phyloP scores from a whole-genome alignment of 1,140 invertebrate species.

The Anagrus nilaparvatae region DNA sequence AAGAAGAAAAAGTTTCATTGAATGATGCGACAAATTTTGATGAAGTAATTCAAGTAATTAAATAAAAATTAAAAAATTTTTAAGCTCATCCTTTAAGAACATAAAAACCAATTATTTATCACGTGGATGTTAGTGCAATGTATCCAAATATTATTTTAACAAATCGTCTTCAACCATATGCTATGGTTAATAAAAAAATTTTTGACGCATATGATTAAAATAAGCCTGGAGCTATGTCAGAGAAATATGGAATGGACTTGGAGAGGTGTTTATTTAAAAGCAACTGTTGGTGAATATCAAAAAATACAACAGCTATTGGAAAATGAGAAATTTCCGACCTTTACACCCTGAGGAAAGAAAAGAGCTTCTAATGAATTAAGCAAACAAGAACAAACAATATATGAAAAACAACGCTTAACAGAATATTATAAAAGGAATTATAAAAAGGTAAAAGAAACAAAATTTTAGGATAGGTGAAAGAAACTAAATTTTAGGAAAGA shows the following conservation, averaged over 20 bases:
- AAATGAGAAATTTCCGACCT: constrained; percentile 79
- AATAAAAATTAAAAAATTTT: constrained; percentile 53
- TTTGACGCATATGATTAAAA: constrained; percentile 97
- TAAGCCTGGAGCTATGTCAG: constrained; percentile 81
- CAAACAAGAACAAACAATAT: constrained; percentile 74
- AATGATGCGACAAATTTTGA: constrained; percentile 77
- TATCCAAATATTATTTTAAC: constrained; percentile 99
- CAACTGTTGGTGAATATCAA: constrained; percentile 90
- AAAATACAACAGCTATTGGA: constrained; percentile 89
- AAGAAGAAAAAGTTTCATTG: constrained; percentile 81
- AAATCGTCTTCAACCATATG: constrained; percentile 87
- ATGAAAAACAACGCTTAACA: constrained; percentile 84
- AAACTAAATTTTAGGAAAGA: too few species aligned
- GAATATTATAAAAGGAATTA: constrained; percentile 95
- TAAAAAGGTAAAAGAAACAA: constrained; percentile 80
- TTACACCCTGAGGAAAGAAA: constrained; percentile 60
- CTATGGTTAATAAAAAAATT: constrained; percentile 80
- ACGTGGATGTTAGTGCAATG: constrained; percentile 99
- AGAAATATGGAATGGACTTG: constrained; percentile 95
- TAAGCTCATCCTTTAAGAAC: constrained; percentile 75
- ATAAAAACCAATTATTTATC: constrained; percentile 94
- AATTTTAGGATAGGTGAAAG: constrained; percentile 72
- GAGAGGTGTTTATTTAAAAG: too few species aligned
- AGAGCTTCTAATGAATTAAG: constrained; percentile 82
- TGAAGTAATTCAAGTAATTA: constrained; percentile 66